A percentile compares a stretch with the other conserved stretches of the same genome.
phyloP scores from a whole-genome alignment of 2,888 invertebrate species.

The Pyrrhia umbra region DNA sequence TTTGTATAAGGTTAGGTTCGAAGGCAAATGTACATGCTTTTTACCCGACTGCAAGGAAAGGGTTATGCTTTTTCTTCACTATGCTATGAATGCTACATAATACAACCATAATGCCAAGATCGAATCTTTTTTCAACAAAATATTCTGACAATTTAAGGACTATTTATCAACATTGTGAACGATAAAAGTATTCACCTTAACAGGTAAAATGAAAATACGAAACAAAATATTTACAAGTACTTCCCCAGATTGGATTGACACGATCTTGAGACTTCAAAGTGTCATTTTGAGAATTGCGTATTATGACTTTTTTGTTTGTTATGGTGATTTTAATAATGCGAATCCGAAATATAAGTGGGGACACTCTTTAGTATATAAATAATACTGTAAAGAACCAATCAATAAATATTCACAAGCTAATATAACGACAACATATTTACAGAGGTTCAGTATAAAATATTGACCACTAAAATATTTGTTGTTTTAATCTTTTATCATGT shows the following conservation, averaged over 20 bases:
- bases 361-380: constrained; percentile 23
- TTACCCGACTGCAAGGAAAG: too few relatives aligned
- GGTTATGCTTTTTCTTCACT: too few relatives aligned
- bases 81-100: too few relatives aligned
- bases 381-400: not conserved
- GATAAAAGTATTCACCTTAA: constrained; percentile 29
- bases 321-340: constrained; percentile 25
- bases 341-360: constrained; percentile 33
- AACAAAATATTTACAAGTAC: constrained; percentile 42
- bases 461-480: too few relatives aligned
- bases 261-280: constrained; percentile 56
- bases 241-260: constrained; percentile 68
- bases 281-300: constrained; percentile 43
- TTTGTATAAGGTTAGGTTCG: too few relatives aligned
- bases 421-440: too few relatives aligned
- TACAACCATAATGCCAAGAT: too few relatives aligned
- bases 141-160: not conserved
- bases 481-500: too few relatives aligned
- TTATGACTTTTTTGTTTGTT: constrained; percentile 44
- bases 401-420: not conserved
- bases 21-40: too few relatives aligned
- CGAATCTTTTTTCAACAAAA: too few relatives aligned
- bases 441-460: too few relatives aligned
- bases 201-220: constrained; percentile 38
- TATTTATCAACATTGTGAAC: not conserved